phyloP scores from a whole-genome alignment of 2,888 invertebrate species.

The Anarsia innoxiella region DNA sequence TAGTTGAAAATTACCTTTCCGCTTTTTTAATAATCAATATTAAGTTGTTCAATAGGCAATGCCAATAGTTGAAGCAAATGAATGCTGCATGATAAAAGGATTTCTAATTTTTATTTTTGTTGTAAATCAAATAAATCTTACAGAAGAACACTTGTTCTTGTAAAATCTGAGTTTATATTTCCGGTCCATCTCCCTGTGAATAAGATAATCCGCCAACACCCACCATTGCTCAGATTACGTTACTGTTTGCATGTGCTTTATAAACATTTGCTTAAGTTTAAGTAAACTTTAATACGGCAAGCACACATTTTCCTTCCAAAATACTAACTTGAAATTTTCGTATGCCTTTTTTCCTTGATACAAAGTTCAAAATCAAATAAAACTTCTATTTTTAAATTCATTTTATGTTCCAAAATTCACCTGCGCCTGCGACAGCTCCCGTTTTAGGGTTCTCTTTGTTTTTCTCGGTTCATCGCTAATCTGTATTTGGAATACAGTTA shows the following conservation, averaged over 20 bases:
- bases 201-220: constrained; percentile 44
- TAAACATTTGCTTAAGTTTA: constrained; percentile 56
- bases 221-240: constrained; percentile 43
- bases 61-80: no score
- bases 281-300: no score
- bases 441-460: constrained; percentile 50
- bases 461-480: constrained; percentile 50
- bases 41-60: no score
- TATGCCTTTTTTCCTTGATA: no score
- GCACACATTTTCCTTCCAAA: no score
- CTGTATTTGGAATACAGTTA: constrained; percentile 30
- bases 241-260: constrained; percentile 44
- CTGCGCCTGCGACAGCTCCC: constrained; percentile 45
- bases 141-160: constrained; percentile 2
- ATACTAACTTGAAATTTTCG: no score
- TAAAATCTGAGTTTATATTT: constrained; percentile 25
- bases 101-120: background rate
- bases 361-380: background rate
- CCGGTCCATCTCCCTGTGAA: constrained; percentile 34
- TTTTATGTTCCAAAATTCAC: no score
- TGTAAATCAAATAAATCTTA: background rate
- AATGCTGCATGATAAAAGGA: background rate
- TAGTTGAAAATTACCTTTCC: no score
- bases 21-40: no score
- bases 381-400: constrained; percentile 17